Base-by-base conservation (phyloP, 2,888 invertebrate genomes). In the Cremastobaeus sp. region DNA sequence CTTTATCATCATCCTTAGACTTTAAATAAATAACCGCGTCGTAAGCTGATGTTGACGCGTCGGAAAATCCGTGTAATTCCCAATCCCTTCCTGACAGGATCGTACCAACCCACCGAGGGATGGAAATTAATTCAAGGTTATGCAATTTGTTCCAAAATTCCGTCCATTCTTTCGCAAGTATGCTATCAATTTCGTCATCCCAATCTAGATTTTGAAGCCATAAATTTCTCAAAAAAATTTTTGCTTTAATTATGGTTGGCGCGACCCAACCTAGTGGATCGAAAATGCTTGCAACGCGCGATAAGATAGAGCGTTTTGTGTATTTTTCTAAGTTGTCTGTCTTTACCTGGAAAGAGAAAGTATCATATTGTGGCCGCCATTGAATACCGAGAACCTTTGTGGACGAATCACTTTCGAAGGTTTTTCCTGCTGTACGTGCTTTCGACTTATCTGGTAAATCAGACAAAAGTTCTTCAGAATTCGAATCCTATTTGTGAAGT, bases 371-470 rank as follows among this genome's bases (percentile, higher is more conserved):
- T 15, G 39, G 39, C 17, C 21, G 18, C 41, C 41, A 43, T n/a
- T 43, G 41, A 11, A 43, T 43, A 1, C 41, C 41, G 8, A 43
- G 21, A 43, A 43, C 9, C 11, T 43, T 43, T 43, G 41, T 20
- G 6, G 41, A 43, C 1, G 41, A 43, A 1, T 43, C 21, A 0
- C 0, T 1, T 2, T 43, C 41, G 21, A 43, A 43, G 3, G 11
- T 3, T 20, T 43, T 43, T n/a, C 11, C 11, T 4, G 11, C 3
- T 11, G n/a, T 21, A 6, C 18, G 21, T n/a, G 41, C 41, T 2
- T 5, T 8, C 41, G 21, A n/a, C 11, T 21, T 5, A 20, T 43
- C 11, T 11, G 41, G 41, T 4, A 43, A 5, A 20, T 43, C 41
- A 20, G 18, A 20, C 2, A 43, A 21, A 4, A 43, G 11, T 2